Evolutionary conservation across 2,113 vertebrate genomes (phyloP).

Genomic region (Rhagologus leucostigma): DNA sequence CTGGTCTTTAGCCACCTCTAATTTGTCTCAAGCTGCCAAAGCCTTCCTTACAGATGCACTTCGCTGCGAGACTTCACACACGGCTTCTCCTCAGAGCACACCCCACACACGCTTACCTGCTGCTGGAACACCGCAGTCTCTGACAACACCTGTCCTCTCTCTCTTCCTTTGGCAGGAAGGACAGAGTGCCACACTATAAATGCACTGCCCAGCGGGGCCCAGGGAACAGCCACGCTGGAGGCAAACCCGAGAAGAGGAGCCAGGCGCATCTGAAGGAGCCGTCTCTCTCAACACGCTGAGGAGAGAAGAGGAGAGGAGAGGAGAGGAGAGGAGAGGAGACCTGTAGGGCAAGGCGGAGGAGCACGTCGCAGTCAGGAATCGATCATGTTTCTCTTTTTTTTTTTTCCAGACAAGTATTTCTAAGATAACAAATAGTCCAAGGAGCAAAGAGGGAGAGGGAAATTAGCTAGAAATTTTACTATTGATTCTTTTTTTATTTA

Average conservation of each 20-base stretch:
- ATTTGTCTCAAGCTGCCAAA: background rate
- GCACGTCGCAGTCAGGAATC: background rate
- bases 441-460: background rate
- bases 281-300: background rate
- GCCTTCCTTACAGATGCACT: constrained; percentile 3
- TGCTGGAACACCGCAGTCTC: accelerated
- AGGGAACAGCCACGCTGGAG: constrained; percentile 52
- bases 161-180: constrained; percentile 71
- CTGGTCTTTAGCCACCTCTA: constrained; percentile 9
- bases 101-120: background rate
- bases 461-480: constrained; percentile 56
- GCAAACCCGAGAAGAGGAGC: constrained; percentile 72
- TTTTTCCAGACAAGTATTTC: constrained; percentile 33
- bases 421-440: constrained; percentile 30
- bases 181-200: constrained; percentile 61
- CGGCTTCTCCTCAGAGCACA: background rate
- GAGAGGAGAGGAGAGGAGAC: background rate
- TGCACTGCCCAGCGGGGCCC: constrained; percentile 48
- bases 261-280: constrained; percentile 62
- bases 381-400: background rate
- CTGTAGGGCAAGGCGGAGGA: background rate
- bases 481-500: constrained; percentile 53
- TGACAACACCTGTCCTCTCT: constrained; percentile 13
- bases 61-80: background rate
- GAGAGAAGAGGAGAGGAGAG: background rate